A percentile compares a stretch with the other conserved stretches of the same genome.
Evolutionary conservation across 2,888 invertebrate species (phyloP).

Genomic region (Bembecia ichneumoniformis): DNA sequence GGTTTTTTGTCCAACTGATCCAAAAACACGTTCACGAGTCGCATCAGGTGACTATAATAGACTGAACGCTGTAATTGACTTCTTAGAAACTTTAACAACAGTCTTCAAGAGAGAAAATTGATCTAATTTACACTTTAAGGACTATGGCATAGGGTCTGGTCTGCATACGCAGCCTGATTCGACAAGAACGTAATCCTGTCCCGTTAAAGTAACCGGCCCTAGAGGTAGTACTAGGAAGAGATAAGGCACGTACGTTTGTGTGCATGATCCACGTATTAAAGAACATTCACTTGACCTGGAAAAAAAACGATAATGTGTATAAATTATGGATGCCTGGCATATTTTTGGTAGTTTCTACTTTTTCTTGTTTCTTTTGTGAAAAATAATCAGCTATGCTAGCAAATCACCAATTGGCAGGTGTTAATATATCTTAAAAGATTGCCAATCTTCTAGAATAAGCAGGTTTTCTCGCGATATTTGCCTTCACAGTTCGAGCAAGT

Average conservation of each 20-base stretch:
- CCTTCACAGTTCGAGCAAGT: too few relatives aligned
- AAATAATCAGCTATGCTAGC: too few relatives aligned
- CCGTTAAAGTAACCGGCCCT: slow-evolving; percentile 91
- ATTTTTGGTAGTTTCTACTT: too few relatives aligned
- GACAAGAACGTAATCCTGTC: slow-evolving; percentile 94
- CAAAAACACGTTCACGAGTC: too few relatives aligned
- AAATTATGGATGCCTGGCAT: background rate
- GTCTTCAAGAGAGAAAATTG: background rate
- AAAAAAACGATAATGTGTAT: slow-evolving; percentile 14
- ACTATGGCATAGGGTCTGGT: slow-evolving; percentile 45
- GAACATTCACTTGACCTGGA: slow-evolving; percentile 90
- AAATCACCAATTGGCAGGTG: too few relatives aligned
- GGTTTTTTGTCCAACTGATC: too few relatives aligned
- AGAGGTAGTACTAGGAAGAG: slow-evolving; percentile 91
- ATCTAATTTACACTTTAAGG: background rate
- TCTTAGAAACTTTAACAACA: background rate
- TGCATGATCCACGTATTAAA: slow-evolving; percentile 89
- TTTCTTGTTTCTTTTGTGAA: too few relatives aligned
- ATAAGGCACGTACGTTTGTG: slow-evolving; percentile 93
- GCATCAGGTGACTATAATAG: too few relatives aligned
- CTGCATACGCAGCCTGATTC: slow-evolving; percentile 95
- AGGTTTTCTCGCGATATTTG: too few relatives aligned
- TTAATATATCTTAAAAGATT: too few relatives aligned
- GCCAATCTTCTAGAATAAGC: too few relatives aligned
- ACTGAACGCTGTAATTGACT: too few relatives aligned